Percentiles rank a stretch among this genome's conserved stretches.
These are phyloP conservation scores for Saturnia japonica DNA, from an alignment of 2,888 invertebrate species.

Conservation along the genomic window DNA sequence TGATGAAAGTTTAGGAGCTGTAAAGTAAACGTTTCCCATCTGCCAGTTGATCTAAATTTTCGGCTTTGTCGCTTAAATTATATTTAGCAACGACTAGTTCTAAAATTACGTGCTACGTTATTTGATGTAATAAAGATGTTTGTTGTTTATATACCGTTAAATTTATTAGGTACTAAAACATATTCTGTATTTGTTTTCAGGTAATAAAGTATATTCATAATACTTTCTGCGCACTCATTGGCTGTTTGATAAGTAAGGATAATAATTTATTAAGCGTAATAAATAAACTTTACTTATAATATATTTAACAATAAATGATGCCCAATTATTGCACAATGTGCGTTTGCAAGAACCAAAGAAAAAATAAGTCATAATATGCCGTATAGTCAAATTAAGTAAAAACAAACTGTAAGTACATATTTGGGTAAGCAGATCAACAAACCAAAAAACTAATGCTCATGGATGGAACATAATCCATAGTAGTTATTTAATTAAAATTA, in stretches of 20 bases:
- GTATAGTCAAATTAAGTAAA: too few relatives aligned
- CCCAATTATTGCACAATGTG: too few relatives aligned
- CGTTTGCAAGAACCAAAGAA: too few relatives aligned
- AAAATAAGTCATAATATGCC: too few relatives aligned
- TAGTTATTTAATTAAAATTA: not conserved
- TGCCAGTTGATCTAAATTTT: slow-evolving; percentile 16
- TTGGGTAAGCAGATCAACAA: too few relatives aligned
- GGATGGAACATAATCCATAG: not conserved
- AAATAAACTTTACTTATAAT: too few relatives aligned
- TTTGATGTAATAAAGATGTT: not conserved
- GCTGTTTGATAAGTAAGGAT: not conserved
- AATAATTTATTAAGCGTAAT: not conserved
- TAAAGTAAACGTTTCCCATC: slow-evolving; percentile 14
- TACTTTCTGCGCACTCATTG: not conserved
- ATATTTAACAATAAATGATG: too few relatives aligned
- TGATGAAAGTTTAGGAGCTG: slow-evolving; percentile 19
- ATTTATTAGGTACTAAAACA: not conserved
- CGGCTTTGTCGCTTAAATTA: slow-evolving; percentile 13
- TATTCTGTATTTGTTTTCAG: not conserved
- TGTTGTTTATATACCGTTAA: not conserved
- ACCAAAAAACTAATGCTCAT: too few relatives aligned
- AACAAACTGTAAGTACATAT: too few relatives aligned
- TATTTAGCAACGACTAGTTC: slow-evolving; percentile 27
- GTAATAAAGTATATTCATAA: not conserved
- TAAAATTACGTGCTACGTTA: not conserved